A percentile compares a stretch with the other conserved stretches of the same genome.
phyloP scores from a whole-genome alignment of 2,113 vertebrate genomes.

The Elgaria multicarinata region DNA sequence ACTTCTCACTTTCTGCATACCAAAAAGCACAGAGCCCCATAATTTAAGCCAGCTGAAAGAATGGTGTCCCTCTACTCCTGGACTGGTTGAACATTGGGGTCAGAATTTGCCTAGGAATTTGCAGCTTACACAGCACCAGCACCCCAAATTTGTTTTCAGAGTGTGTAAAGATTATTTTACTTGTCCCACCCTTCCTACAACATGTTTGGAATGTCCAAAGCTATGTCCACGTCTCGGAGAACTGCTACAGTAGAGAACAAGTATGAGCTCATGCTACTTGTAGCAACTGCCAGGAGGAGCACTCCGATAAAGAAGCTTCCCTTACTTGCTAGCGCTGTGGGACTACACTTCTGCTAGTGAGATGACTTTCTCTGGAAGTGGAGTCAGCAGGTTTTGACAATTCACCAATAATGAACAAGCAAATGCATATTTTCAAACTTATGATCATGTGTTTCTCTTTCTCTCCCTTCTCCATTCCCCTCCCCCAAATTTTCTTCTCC shows the following conservation, averaged over 20 bases:
- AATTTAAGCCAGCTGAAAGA: neutral
- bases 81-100: neutral
- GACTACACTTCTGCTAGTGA: neutral
- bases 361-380: neutral
- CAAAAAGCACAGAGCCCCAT: fast-evolving
- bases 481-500: constrained; percentile 51
- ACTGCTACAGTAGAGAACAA: neutral
- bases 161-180: constrained; percentile 8
- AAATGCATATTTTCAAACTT: constrained; percentile 22
- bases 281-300: neutral
- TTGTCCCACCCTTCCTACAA: neutral
- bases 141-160: fast-evolving
- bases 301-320: neutral
- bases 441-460: neutral
- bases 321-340: neutral
- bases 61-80: neutral
- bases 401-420: neutral
- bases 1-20: neutral
- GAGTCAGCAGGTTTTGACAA: neutral
- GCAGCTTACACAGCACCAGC: neutral
- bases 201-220: neutral
- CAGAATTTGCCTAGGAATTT: neutral
- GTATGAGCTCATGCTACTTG: neutral
- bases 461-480: constrained; percentile 48
- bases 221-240: neutral